phyloP scores from a whole-genome alignment of 2,797 vertebrate species.

The Pangasius krempfi region DNA sequence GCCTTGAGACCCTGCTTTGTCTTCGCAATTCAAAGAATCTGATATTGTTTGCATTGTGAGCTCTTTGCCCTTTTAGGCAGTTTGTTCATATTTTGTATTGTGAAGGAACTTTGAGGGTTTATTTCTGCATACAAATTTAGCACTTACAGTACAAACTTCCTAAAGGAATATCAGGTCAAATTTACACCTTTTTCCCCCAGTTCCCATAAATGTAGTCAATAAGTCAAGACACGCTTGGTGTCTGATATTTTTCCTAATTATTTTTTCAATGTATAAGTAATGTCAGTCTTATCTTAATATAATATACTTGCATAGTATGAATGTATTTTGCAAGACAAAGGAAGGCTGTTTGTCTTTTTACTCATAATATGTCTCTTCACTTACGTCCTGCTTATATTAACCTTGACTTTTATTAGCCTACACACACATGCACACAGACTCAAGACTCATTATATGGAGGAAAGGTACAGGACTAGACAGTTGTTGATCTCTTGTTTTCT shows the following conservation, averaged over 20 bases:
- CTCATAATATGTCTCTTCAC: constrained; percentile 7
- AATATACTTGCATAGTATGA: not conserved
- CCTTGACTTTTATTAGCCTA: constrained; percentile 27
- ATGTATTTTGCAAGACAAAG: constrained; percentile 5
- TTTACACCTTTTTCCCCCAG: not conserved
- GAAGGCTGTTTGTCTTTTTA: not conserved
- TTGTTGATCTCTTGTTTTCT: constrained; percentile 73
- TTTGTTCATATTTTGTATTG: not conserved
- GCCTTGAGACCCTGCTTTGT: constrained; percentile 73
- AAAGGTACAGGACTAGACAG: constrained; percentile 70
- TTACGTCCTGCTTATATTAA: constrained; percentile 15
- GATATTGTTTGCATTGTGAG: constrained; percentile 36
- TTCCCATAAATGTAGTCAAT: no score
- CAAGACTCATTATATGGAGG: constrained; percentile 17
- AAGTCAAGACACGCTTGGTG: not conserved
- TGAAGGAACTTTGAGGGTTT: not conserved
- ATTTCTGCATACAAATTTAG: not conserved
- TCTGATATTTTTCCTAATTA: not conserved
- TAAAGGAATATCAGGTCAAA: not conserved
- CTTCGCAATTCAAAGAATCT: constrained; percentile 59
- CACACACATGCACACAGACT: not conserved
- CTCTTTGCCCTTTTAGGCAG: constrained; percentile 4
- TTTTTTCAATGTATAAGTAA: not conserved
- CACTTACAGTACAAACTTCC: not conserved
- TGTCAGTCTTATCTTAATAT: not conserved